Base-by-base conservation (phyloP, 1,140 invertebrate species). In the Dinoponera quadriceps region DNA sequence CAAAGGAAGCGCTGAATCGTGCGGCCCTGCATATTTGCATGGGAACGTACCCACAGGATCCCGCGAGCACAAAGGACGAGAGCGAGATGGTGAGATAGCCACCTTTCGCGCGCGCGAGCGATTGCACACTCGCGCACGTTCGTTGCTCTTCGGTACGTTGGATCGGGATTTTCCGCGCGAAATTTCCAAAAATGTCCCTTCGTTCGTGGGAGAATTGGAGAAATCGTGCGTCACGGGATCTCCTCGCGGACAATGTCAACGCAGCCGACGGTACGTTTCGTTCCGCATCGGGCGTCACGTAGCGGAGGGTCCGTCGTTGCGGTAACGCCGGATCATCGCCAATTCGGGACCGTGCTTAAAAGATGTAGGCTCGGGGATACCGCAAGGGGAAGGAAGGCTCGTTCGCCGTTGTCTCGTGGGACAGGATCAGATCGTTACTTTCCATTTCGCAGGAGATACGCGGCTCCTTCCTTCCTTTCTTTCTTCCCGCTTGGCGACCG, bases 1-100 rank as follows among this genome's bases (percentile, higher is more conserved):
- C 84, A 82, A 86, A 86, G 68, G 62, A 74, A 71, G 20, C 49
- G 29, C 22, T 54, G 65, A 33, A 81, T 75, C 7, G 57, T 77
- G 80, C 85, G 59, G 54, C 65, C 71, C 85, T 86, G 80, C 59
- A 33, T 63, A 82, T 68, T 80, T 83, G 85, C 85, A 86, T 86
- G 85, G 78, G 85, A 86, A 86, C 78, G 20, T 87, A 77, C 80
- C 85, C 72, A 83, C 66, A 86, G 66, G 72, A 86, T 86, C 69
- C 55, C 25, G 13, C 49, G 44, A 48, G 59, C 78, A 87, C 84
- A 87, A 86, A 86, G 84, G 80, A 86, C 65, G 63, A 55, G 60
- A 77, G 66, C 54, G 68, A 66, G 38, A 44, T 44, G 38, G 38
- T 44, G 38, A 44, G 38, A 44, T 44, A 44, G 59, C 54, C 82